Base-by-base conservation (phyloP, 2,113 vertebrate species). In the Spilogale gracilis region DNA sequence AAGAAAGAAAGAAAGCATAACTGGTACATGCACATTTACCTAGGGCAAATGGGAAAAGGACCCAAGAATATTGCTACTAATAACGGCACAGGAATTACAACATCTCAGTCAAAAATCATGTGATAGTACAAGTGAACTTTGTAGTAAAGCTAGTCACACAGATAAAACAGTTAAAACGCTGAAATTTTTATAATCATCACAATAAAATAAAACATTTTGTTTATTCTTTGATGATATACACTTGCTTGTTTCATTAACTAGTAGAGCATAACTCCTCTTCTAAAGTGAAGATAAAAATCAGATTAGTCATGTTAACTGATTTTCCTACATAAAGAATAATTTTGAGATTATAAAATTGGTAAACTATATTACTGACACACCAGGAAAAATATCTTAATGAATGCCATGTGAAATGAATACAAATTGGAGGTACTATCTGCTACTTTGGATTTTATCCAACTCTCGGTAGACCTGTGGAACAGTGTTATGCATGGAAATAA, bases 121-220 rank as follows among this genome's bases (percentile, higher is more conserved):
- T 25, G 50, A 32, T 5, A 50, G 25, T 52, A 61, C 6, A 93
- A 38, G 50, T 82, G 32, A 93, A 52, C 65, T 54, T 61, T 48
- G 54, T 71, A 50, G 5, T 25, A 58, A 78, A 73, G 23, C 3
- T 73, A 73, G 54, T 56, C 56, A 86, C 45, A 71, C n/a, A 89
- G 43, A 83, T 25, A 96, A 83, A 11, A 73, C 27, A 80, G 78
- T 79, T 60, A 81, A 89, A 92, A 79, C 60, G 25, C 84, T 85
- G 27, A 80, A 80, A 93, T 84, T 43, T 4, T 74, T 80, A 73
- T 9, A 91, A n/a, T 74, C 27, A 88, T 48, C 18, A 60, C 12
- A 95, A 81, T 52, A 92, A 85, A 93, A 91, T 54, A n/a, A 94
- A 65, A 50, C 21, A 67, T 50, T 69, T 82, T 82, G 21, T 73